Evolutionary conservation across 2,888 invertebrate species (phyloP).

Genomic region (Hoplodrina ambigua): DNA sequence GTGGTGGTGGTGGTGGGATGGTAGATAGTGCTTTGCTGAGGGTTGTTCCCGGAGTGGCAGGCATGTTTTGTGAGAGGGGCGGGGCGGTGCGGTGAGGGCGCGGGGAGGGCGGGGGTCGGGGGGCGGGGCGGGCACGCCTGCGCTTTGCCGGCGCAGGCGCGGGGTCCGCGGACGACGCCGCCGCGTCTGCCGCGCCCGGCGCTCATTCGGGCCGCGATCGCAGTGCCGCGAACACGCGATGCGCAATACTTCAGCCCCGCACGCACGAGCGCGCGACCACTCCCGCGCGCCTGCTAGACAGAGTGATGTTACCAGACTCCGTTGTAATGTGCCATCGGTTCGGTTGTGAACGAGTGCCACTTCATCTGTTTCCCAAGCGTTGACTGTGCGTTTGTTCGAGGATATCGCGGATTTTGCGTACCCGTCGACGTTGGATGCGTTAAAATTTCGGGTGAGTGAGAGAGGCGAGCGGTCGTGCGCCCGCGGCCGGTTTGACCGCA

Average conservation of each 20-base stretch:
- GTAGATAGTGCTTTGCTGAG: conserved; percentile 47
- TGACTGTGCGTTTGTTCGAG: conserved; percentile 75
- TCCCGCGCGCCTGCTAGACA: conserved; percentile 79
- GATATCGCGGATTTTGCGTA: conserved; percentile 84
- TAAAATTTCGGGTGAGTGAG: conserved; percentile 90
- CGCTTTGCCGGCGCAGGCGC: conserved; percentile 65
- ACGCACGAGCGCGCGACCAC: conserved; percentile 75
- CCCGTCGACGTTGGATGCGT: conserved; percentile 88
- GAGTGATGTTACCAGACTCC: conserved; percentile 86
- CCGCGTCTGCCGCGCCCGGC: conserved; percentile 77
- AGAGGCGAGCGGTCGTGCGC: conserved; percentile 84
- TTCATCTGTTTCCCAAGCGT: conserved; percentile 86
- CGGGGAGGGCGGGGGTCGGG: conserved; percentile 59
- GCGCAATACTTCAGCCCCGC: conserved; percentile 69
- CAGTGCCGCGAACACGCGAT: conserved; percentile 80
- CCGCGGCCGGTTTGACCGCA: conserved; percentile 90
- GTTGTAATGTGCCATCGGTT: conserved; percentile 84
- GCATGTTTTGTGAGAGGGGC: conserved; percentile 64
- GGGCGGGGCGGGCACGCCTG: conserved; percentile 67
- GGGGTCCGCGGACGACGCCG: conserved; percentile 75
- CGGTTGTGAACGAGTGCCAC: conserved; percentile 85
- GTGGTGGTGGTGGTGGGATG: conserved; percentile 19
- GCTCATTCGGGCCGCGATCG: conserved; percentile 80
- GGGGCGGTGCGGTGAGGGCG: conserved; percentile 57
- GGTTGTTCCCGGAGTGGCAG: conserved; percentile 58